phyloP scores from a whole-genome alignment of 2,113 vertebrate species.

The Microtus montanus region DNA sequence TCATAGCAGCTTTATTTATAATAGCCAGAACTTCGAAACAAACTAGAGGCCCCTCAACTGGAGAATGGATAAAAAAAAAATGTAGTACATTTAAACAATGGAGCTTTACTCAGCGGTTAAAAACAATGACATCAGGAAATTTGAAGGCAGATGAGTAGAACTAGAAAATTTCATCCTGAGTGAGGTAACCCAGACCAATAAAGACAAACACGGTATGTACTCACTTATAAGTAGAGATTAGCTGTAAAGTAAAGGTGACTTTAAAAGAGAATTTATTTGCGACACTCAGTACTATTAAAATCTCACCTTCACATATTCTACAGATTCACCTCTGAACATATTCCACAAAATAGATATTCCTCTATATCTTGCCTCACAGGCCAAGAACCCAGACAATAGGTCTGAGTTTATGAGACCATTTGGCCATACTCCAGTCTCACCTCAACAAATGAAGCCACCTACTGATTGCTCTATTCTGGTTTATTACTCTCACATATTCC shows the following conservation, averaged over 20 bases:
- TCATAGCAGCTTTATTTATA: neutral
- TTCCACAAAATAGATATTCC: too few relatives aligned
- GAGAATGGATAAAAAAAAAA: neutral
- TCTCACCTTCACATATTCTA: neutral
- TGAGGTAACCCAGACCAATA: neutral
- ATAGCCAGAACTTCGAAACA: neutral
- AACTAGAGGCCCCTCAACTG: neutral
- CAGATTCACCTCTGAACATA: neutral
- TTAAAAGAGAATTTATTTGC: neutral
- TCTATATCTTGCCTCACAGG: neutral
- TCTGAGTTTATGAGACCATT: neutral
- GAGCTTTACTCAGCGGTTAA: neutral
- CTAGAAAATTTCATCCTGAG: neutral
- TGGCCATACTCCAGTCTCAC: neutral
- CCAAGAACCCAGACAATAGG: neutral
- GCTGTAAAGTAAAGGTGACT: neutral
- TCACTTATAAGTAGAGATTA: neutral
- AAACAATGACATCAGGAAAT: neutral
- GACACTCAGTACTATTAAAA: slow-evolving; percentile 2
- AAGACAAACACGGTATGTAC: neutral
- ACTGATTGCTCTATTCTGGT: neutral
- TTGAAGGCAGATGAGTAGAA: neutral
- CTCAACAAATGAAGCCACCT: neutral
- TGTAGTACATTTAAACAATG: neutral
- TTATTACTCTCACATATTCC: neutral